Conservation (phyloP, 2,113 vertebrate genomes). For the Tichodroma muraria region DNA sequence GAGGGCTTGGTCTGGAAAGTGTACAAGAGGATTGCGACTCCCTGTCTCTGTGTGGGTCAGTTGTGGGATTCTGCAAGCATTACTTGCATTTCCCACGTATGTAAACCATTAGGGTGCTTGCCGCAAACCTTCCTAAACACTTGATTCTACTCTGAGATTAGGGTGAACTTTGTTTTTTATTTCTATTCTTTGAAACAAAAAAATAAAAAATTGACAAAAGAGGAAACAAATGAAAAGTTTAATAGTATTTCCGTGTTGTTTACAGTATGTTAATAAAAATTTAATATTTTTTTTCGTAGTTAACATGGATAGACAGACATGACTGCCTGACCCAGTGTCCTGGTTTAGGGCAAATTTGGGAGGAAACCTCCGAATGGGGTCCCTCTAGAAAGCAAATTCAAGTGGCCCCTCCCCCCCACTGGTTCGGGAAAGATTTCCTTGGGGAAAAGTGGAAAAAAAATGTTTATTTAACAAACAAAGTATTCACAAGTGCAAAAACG, state of each 20-base stretch:
- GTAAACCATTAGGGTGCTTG: not conserved
- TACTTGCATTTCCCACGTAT: not conserved
- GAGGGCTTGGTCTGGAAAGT: not conserved
- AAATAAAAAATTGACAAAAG: not conserved
- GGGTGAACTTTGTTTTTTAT: not conserved
- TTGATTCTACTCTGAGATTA: not conserved
- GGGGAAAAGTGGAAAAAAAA: not conserved
- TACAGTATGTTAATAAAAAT: not conserved
- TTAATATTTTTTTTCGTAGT: not conserved
- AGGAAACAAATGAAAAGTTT: not conserved
- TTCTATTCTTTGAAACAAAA: not conserved
- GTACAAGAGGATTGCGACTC: not conserved
- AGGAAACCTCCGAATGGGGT: not conserved
- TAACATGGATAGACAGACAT: not conserved
- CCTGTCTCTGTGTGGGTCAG: not conserved
- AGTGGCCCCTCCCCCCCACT: too few species aligned
- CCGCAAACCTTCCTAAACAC: not conserved
- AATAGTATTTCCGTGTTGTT: not conserved
- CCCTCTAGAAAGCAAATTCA: not conserved
- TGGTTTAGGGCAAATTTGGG: not conserved
- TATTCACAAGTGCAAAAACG: not conserved
- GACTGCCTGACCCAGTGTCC: not conserved
- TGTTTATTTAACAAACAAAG: not conserved
- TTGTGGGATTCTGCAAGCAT: not conserved
- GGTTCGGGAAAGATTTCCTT: not conserved